Evolutionary conservation across 2,888 invertebrate genomes (phyloP), one percentile per base, ranked within the genome.

Genomic region (Steinernema carpocapsae): DNA sequence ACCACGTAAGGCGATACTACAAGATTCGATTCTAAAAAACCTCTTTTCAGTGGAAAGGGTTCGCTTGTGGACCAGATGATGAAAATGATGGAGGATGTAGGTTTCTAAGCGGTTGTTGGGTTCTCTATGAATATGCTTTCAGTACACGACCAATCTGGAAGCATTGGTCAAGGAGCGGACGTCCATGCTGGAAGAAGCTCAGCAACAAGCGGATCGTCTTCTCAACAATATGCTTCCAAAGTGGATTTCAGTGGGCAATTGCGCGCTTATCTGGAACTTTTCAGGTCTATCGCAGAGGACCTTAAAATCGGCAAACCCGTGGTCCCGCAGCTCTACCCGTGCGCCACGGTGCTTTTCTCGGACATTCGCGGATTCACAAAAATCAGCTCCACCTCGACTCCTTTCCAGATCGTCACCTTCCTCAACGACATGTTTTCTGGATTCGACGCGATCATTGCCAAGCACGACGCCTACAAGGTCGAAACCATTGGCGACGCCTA

Each of bases 41-140:
- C 2, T 22, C 59, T 29, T 76, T 80, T 64, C 70, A 84, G 83
- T 10, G 84, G 83, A 48, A 84, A 84, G 74, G 86, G 86, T 2
- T 83, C 86, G 0, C 77, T 86, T 17, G 86, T 86, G 17, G 86
- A 86, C 74, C 86, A 86, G 74, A 86, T 86, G 86, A 85, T 87
- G 82, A 84, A 86, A 77, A 84, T 84, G 84, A 84, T 84, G 84
- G 84, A 84, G 71, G 80, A 79, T 24, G 74, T 75, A 42, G 43
- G 72, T 74, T n/a, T 37, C 19, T 12, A 7, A 29, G 0, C 7
- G 14, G 75, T 78, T 81, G 78, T 79, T 24, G 56, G 14, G 73
- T 29, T 19, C 22, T 43, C 1, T 22, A 56, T n/a, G 22, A 29
- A 7, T 56, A 17, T 22, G 7, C 45, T 2, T 76, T 19, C 43